Evolutionary conservation across 2,113 vertebrate genomes (phyloP).

Genomic region (Centropus bengalensis): DNA sequence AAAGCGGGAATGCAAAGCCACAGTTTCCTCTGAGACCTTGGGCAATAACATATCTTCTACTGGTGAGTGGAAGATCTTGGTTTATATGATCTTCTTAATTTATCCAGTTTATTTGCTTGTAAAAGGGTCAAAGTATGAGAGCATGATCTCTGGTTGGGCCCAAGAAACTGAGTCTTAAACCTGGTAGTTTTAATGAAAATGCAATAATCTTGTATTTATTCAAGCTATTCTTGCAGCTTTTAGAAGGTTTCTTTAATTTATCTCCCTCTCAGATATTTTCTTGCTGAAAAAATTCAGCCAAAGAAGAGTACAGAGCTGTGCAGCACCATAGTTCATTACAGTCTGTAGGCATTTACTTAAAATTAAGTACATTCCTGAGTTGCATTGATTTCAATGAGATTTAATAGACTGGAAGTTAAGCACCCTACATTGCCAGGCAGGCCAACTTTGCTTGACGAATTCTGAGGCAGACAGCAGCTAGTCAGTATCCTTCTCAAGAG

Average conservation of each 20-base stretch:
- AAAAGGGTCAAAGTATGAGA: background rate
- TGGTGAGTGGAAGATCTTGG: background rate
- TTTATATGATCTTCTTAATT: background rate
- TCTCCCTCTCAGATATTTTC: background rate
- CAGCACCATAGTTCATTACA: background rate
- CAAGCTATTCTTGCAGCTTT: background rate
- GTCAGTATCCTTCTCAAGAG: background rate
- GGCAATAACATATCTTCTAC: background rate
- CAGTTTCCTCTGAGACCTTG: background rate
- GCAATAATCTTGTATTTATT: background rate
- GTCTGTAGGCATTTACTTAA: background rate
- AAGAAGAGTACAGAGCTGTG: background rate
- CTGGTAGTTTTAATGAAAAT: background rate
- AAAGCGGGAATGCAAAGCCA: background rate
- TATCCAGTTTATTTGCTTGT: background rate
- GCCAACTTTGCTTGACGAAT: background rate
- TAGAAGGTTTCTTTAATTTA: background rate
- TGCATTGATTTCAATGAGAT: background rate
- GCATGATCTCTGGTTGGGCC: background rate
- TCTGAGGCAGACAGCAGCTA: background rate
- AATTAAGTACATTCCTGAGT: background rate
- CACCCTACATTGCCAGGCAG: background rate
- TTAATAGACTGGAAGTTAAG: background rate
- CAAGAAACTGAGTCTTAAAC: background rate
- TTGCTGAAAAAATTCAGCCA: background rate